Base-by-base conservation (phyloP, 2,113 vertebrate species). In the Promerops cafer region DNA sequence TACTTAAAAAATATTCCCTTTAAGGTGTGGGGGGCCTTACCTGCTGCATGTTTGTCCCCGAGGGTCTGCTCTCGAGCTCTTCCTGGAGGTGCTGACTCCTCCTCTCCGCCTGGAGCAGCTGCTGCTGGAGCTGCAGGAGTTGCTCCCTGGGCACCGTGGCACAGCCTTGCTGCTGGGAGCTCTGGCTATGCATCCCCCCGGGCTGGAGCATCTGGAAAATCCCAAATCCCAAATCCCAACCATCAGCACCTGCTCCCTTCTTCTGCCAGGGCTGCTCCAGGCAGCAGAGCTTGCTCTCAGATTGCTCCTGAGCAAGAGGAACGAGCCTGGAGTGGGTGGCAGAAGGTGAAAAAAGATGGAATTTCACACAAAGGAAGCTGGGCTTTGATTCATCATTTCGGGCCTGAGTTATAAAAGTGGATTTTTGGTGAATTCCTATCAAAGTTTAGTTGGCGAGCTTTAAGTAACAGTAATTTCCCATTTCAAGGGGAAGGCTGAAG, bases 71-170 rank as follows among this genome's bases (percentile, higher is more conserved):
- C 87, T 98, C 95, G 9, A 98, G 96, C 35, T 99, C 98, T 10
- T 99, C 98, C 53, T 97, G 98, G 18, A 98, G 98, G 76, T 94
- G 97, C 39, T 98, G 99, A 44, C 97, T 97, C 42, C 98, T 97
- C 93, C 97, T 96, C 78, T 99, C 98, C 2, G 97, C 97, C 54
- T 98, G 98, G 5, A 98, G 96, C 72, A 99, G 97, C 95, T 98
- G 98, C n/a, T 98, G 97, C 12, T 98, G 98, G 84, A 98, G 97
- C 96, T 98, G 98, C 88, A 97, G 97, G 97, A 98, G 97, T 83
- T 98, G 98, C 6, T 99, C 99, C 59, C 97, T 97, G 78, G 99
- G 99, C 93, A 99, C 97, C 86, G 96, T 37, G 7, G 97, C 97
- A 87, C 97, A 98, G 97, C 96, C 97, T 47, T 89, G 98, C 96